These are phyloP conservation scores for Heliopora coerulea DNA, from an alignment of 92 coral and sea anemone genomes.

Conservation along the genomic window DNA sequence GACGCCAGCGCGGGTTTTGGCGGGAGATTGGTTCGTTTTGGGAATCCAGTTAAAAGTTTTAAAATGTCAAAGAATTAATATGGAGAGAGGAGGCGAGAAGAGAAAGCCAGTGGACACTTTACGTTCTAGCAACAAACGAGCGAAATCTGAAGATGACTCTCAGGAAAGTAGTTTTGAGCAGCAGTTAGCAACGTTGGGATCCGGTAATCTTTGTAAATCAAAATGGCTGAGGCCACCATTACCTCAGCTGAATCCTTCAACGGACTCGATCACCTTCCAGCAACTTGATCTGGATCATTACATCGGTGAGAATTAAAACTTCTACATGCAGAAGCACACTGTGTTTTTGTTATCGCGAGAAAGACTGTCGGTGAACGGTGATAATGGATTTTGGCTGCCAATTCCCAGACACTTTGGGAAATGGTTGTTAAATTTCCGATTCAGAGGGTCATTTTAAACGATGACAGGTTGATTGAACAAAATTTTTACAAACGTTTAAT, in stretches of 20 bases:
- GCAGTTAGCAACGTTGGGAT: slow-evolving; percentile 73
- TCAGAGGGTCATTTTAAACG: too few species aligned
- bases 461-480: too few species aligned
- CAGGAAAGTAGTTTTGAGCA: slow-evolving; percentile 75
- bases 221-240: slow-evolving; percentile 87
- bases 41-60: too few species aligned
- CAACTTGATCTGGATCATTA: slow-evolving; percentile 95
- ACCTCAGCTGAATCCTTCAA: slow-evolving; percentile 59
- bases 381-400: too few species aligned
- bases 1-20: too few species aligned
- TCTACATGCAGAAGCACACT: too few species aligned
- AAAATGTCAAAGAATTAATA: not conserved
- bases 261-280: slow-evolving; percentile 74
- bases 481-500: too few species aligned
- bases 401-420: too few species aligned
- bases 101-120: slow-evolving; percentile 11
- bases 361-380: too few species aligned
- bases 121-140: slow-evolving; percentile 54
- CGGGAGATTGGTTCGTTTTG: too few species aligned
- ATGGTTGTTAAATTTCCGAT: too few species aligned
- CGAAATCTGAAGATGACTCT: slow-evolving; percentile 60
- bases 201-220: slow-evolving; percentile 36
- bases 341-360: too few species aligned
- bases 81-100: slow-evolving; percentile 38
- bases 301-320: slow-evolving; percentile 71